Percentiles rank a stretch among this genome's conserved stretches.
Evolutionary conservation across 2,888 invertebrate genomes (phyloP).

Genomic region (Rhagonycha lutea): DNA sequence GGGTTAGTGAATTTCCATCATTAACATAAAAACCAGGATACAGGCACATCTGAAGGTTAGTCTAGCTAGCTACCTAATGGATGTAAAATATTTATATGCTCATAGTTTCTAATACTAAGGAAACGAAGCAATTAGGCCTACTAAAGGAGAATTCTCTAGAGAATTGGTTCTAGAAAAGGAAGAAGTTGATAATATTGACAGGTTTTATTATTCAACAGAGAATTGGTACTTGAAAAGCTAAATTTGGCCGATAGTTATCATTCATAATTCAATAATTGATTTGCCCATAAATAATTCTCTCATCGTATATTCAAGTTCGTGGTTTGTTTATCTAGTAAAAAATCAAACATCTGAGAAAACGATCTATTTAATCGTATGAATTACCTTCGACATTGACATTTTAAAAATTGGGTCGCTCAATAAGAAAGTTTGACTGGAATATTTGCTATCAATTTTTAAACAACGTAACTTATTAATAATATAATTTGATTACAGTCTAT

Average conservation of each 20-base stretch:
- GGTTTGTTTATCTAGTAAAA: neutral
- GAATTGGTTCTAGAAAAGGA: no score
- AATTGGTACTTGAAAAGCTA: neutral
- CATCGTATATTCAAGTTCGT: neutral
- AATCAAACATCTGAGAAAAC: neutral
- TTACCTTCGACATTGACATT: conserved; percentile 1
- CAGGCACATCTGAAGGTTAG: no score
- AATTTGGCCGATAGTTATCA: neutral
- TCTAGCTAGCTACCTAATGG: no score
- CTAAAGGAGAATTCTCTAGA: no score
- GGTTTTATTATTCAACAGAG: neutral
- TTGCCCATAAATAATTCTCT: neutral
- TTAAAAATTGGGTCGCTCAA: neutral
- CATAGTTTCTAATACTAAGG: no score
- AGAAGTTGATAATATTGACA: no score
- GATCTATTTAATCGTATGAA: neutral
- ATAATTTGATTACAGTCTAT: neutral
- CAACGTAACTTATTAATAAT: neutral
- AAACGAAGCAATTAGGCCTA: no score
- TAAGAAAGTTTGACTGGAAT: neutral
- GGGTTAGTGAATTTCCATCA: no score
- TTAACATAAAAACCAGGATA: no score
- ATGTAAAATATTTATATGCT: no score
- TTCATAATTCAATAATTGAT: neutral
- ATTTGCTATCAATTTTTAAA: neutral